A percentile compares a stretch with the other conserved stretches of the same genome.
These are phyloP conservation scores for Drosophila suboccidentalis DNA, from an alignment of 2,888 invertebrate species.

Conservation along the genomic window DNA sequence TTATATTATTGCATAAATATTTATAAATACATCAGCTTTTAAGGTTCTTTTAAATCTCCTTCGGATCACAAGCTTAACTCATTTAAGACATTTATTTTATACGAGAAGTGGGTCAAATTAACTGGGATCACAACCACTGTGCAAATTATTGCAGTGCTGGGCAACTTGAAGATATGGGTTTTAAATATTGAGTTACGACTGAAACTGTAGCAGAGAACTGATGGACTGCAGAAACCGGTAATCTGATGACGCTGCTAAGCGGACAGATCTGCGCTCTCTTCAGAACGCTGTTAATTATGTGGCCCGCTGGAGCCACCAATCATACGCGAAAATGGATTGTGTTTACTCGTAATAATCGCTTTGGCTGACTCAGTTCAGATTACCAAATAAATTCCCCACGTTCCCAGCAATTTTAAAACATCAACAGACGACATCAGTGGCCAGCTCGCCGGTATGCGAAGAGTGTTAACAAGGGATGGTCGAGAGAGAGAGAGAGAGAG, in stretches of 20 bases:
- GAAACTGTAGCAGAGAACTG: constrained; percentile 11
- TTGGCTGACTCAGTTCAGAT: constrained; percentile 77
- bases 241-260: constrained; percentile 56
- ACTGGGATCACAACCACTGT: constrained; percentile 1
- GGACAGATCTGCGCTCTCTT: constrained; percentile 29
- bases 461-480: not conserved
- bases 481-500: too few species aligned
- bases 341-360: constrained; percentile 79
- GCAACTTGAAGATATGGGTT: constrained; percentile 70
- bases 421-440: constrained; percentile 54
- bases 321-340: constrained; percentile 79
- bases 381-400: constrained; percentile 68
- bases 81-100: not conserved
- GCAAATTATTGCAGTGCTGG: constrained; percentile 52
- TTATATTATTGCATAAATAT: too few species aligned
- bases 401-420: constrained; percentile 67
- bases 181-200: constrained; percentile 74
- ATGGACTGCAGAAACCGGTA: constrained; percentile 10
- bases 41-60: too few species aligned
- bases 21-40: too few species aligned
- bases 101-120: too few species aligned
- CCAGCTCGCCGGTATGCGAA: constrained; percentile 22
- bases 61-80: too few species aligned
- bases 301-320: constrained; percentile 55
- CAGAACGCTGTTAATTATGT: constrained; percentile 55